Conservation (phyloP, 2,888 invertebrate species). For the Acronicta leporina region DNA sequence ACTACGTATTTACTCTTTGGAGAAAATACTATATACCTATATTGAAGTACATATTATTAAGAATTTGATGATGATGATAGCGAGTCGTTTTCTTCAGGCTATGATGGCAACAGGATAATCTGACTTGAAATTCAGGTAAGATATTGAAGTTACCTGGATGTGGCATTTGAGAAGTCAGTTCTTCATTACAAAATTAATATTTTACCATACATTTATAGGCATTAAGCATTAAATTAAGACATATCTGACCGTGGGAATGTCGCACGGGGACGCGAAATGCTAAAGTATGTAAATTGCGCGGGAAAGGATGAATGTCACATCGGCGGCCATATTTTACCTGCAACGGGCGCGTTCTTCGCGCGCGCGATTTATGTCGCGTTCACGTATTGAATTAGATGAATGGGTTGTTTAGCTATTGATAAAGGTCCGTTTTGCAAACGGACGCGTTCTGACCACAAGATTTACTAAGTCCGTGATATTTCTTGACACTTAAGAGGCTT, state of each 20-base stretch:
- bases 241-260: conserved; percentile 66
- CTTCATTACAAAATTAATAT: conserved; percentile 5
- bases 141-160: not conserved
- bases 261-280: conserved; percentile 55
- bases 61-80: too few relatives aligned
- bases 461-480: conserved; percentile 32
- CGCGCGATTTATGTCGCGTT: conserved; percentile 63
- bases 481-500: conserved; percentile 28
- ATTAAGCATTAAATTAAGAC: conserved; percentile 58
- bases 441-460: conserved; percentile 35
- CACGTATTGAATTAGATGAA: conserved; percentile 66
- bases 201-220: conserved; percentile 18
- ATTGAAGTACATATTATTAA: too few relatives aligned
- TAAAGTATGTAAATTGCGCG: conserved; percentile 73
- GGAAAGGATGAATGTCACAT: conserved; percentile 70
- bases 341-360: conserved; percentile 54
- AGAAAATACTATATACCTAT: too few relatives aligned
- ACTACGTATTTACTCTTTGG: too few relatives aligned
- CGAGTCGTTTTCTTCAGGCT: too few relatives aligned
- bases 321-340: conserved; percentile 66
- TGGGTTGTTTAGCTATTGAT: conserved; percentile 59
- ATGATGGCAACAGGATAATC: too few relatives aligned
- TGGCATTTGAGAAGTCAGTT: not conserved
- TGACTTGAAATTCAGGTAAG: too few relatives aligned
- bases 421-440: conserved; percentile 37